A percentile compares a stretch with the other conserved stretches of the same genome.
phyloP scores from a whole-genome alignment of 1,140 invertebrate genomes.

The Pachypeltis micranthus region DNA sequence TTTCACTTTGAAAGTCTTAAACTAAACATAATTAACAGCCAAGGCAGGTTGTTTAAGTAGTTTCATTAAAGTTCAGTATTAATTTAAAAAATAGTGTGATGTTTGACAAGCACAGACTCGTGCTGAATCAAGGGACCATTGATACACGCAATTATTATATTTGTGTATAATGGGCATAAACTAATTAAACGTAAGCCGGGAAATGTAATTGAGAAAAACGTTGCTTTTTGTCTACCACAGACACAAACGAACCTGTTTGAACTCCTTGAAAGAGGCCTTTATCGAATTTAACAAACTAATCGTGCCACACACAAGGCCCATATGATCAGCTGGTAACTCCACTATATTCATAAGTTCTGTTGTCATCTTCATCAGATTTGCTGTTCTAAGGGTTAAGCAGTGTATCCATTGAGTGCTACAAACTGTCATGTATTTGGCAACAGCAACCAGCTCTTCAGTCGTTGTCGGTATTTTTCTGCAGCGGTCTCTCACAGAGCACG shows the following conservation, averaged over 20 bases:
- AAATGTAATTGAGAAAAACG: no score
- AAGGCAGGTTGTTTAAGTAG: no score
- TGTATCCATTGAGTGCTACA: slow-evolving; percentile 47
- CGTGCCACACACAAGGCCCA: slow-evolving; percentile 44
- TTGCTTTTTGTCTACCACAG: no score
- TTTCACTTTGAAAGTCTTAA: no score
- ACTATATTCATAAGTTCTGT: slow-evolving; percentile 55
- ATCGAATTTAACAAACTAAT: slow-evolving; percentile 58
- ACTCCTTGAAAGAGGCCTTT: slow-evolving; percentile 56
- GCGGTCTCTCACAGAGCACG: slow-evolving; percentile 33
- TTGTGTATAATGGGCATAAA: no score
- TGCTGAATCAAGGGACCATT: no score
- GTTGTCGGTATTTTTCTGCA: slow-evolving; percentile 46
- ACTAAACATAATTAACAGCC: no score
- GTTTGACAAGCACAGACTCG: no score
- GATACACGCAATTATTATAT: no score
- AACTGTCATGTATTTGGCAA: slow-evolving; percentile 50
- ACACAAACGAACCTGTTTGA: slow-evolving; percentile 36
- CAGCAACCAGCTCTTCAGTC: slow-evolving; percentile 57
- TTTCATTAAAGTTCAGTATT: no score
- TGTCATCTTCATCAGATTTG: slow-evolving; percentile 46
- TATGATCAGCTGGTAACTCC: slow-evolving; percentile 48
- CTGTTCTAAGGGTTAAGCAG: slow-evolving; percentile 47
- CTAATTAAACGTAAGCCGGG: no score
- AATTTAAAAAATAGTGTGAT: no score